A percentile compares a stretch with the other conserved stretches of the same genome.
These are phyloP conservation scores for Tipula vernalis DNA, from an alignment of 2,888 invertebrate genomes.

Conservation along the genomic window DNA sequence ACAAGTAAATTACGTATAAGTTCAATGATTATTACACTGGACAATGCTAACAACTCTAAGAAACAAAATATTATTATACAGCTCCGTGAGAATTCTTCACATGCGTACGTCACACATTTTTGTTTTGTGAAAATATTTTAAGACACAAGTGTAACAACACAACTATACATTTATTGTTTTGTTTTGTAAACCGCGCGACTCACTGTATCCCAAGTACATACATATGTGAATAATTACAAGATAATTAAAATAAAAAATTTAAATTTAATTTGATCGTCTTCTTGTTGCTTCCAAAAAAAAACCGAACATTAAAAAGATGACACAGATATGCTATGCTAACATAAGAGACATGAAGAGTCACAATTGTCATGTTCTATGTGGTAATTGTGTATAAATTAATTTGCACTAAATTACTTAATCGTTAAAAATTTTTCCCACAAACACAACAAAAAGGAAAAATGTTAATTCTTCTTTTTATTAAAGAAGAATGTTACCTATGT, in stretches of 20 bases:
- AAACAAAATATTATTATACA: not conserved
- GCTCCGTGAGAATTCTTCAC: not conserved
- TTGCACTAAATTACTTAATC: constrained; percentile 4
- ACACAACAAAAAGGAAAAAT: not conserved
- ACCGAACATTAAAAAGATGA: not conserved
- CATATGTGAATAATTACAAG: not conserved
- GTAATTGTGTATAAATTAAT: constrained; percentile 4
- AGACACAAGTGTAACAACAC: not conserved
- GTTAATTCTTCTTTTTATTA: not conserved
- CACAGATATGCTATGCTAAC: not conserved
- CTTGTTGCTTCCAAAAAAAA: not conserved
- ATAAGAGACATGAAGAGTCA: not conserved
- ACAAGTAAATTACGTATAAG: not conserved
- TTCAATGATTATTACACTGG: not conserved
- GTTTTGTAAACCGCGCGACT: not conserved
- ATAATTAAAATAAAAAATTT: not conserved
- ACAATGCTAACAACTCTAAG: not conserved
- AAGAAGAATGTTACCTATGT: not conserved
- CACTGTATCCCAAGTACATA: not conserved
- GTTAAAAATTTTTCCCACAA: not conserved
- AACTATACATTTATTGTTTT: not conserved
- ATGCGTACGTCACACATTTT: not conserved
- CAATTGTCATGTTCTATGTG: not conserved
- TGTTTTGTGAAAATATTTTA: not conserved
- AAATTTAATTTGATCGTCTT: not conserved